Evolutionary conservation across 1,140 invertebrate genomes (phyloP).

Genomic region (Holcopasites calliopsidis): DNA sequence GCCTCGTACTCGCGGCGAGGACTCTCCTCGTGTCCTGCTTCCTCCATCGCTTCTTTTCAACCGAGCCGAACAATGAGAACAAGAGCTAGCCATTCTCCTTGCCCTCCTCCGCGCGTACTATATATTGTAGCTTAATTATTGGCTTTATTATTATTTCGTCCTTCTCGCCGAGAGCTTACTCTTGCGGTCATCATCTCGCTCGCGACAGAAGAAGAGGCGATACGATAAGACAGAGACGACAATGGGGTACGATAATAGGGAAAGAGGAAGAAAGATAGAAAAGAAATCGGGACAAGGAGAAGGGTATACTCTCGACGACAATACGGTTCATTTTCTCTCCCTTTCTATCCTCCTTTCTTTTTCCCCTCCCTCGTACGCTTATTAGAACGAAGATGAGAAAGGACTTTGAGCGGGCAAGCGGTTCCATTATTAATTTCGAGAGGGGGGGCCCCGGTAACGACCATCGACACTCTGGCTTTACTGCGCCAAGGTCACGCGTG

Average conservation of each 20-base stretch:
- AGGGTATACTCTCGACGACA: constrained; percentile 48
- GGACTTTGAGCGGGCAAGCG: constrained; percentile 54
- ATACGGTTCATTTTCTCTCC: constrained; percentile 45
- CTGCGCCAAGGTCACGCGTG: constrained; percentile 45
- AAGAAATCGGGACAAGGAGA: constrained; percentile 16
- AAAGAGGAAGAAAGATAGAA: neutral
- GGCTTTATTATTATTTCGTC: constrained; percentile 75
- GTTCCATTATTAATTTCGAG: constrained; percentile 69
- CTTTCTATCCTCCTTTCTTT: constrained; percentile 29
- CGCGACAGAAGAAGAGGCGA: neutral
- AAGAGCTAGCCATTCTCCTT: constrained; percentile 60
- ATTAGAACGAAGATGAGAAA: constrained; percentile 59
- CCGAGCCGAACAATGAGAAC: constrained; percentile 67
- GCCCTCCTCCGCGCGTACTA: constrained; percentile 24
- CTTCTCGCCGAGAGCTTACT: constrained; percentile 63
- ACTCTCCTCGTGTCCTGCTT: constrained; percentile 58
- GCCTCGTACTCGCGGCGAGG: constrained; percentile 62
- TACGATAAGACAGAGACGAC: neutral
- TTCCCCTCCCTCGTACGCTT: constrained; percentile 42
- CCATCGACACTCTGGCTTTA: constrained; percentile 41
- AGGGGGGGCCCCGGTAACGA: constrained; percentile 51
- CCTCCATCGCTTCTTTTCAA: constrained; percentile 68
- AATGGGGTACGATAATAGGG: neutral
- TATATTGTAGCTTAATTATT: constrained; percentile 74
- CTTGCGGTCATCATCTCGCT: constrained; percentile 53